Evolutionary conservation across 2,113 vertebrate genomes (phyloP).

Genomic region (Gymnorhina tibicen): DNA sequence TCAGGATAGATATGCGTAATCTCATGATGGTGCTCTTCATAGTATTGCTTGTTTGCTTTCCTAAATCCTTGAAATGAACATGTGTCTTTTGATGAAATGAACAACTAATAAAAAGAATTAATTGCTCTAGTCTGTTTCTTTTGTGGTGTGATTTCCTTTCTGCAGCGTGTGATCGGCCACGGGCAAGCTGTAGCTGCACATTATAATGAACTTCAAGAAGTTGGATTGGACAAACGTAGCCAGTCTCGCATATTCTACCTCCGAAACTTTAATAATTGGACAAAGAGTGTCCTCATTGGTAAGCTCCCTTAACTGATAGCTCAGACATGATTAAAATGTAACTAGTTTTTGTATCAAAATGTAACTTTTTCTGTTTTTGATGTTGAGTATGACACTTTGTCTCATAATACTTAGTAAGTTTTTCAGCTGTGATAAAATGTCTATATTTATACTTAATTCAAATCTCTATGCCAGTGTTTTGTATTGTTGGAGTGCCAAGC

Average conservation of each 20-base stretch:
- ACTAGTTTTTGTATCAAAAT: not conserved
- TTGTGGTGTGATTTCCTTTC: not conserved
- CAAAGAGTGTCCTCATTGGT: constrained; percentile 97
- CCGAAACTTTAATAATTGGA: constrained; percentile 99
- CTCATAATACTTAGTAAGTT: not conserved
- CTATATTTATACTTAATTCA: not conserved
- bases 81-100: not conserved
- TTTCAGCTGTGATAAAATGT: not conserved
- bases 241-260: constrained; percentile 92
- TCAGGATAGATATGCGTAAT: not conserved
- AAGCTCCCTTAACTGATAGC: not conserved
- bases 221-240: constrained; percentile 85
- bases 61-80: not conserved
- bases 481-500: not conserved
- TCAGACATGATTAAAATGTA: not conserved
- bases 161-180: constrained; percentile 75
- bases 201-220: constrained; percentile 92
- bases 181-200: constrained; percentile 87
- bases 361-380: not conserved
- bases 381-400: not conserved
- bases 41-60: not conserved
- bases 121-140: not conserved
- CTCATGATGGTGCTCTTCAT: not conserved
- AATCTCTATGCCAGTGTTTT: not conserved
- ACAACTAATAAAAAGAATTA: not conserved